These are phyloP conservation scores for Drosophila anceps DNA, from an alignment of 2,888 invertebrate genomes.

Conservation along the genomic window DNA sequence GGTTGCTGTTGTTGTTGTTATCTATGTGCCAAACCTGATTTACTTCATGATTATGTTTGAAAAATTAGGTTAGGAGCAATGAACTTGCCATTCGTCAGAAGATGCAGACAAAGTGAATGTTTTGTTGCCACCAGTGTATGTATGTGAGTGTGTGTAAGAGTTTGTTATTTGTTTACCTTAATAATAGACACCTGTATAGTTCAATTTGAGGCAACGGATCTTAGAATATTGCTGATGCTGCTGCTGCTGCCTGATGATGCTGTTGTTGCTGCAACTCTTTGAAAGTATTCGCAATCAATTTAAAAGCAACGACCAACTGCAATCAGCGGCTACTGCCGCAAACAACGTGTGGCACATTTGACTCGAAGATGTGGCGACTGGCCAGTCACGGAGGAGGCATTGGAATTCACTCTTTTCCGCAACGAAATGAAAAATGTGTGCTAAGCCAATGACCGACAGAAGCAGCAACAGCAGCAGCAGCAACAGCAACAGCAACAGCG, in stretches of 20 bases:
- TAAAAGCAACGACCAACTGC: conserved; percentile 29
- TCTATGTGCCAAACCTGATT: conserved; percentile 78
- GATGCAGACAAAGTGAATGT: conserved; percentile 70
- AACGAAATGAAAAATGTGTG: conserved; percentile 84
- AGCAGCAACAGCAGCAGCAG: conserved; percentile 56
- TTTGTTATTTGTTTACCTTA: conserved; percentile 61
- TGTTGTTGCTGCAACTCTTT: conserved; percentile 20
- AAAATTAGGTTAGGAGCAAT: conserved; percentile 85
- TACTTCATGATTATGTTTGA: conserved; percentile 82
- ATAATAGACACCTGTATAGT: conserved; percentile 72
- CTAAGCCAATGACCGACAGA: conserved; percentile 85
- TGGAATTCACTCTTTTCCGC: conserved; percentile 83
- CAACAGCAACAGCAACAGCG: conserved; percentile 57
- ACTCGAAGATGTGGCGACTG: conserved; percentile 45
- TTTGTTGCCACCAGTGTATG: conserved; percentile 47
- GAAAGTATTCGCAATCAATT: conserved; percentile 61
- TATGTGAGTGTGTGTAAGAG: conserved; percentile 31
- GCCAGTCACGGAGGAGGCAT: conserved; percentile 52
- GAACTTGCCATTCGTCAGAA: conserved; percentile 80
- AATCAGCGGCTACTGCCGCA: conserved; percentile 43
- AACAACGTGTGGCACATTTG: conserved; percentile 43
- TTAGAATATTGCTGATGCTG: conserved; percentile 42
- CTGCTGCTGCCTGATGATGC: background rate
- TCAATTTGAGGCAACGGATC: conserved; percentile 46
- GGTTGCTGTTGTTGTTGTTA: conserved; percentile 63